A percentile compares a stretch with the other conserved stretches of the same genome.
Evolutionary conservation across 2,113 vertebrate species (phyloP).

Genomic region (Gracilinanus agilis): DNA sequence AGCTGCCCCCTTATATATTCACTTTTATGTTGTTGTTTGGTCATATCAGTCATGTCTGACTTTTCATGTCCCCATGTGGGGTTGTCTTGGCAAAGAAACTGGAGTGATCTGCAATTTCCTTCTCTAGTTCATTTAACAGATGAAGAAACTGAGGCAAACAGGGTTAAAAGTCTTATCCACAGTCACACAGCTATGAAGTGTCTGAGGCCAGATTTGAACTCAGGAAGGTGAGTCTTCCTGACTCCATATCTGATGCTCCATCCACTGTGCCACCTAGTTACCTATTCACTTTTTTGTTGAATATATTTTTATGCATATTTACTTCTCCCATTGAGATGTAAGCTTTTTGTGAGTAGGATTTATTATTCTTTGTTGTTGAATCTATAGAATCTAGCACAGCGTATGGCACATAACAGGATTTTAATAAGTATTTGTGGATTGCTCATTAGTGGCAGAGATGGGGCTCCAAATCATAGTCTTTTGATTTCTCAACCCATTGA

Average conservation of each 20-base stretch:
- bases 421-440: neutral
- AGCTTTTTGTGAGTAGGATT: neutral
- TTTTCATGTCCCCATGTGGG: no score
- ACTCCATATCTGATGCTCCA: neutral
- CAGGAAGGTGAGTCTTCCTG: neutral
- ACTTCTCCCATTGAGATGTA: neutral
- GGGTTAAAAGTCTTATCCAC: no score
- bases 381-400: neutral
- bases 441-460: neutral
- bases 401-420: neutral
- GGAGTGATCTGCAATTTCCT: no score
- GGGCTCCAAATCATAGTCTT: neutral
- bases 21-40: no score
- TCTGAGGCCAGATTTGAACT: neutral
- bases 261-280: no score
- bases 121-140: no score
- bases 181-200: no score
- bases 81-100: no score
- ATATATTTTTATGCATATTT: neutral
- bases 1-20: no score
- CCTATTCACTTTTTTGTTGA: neutral
- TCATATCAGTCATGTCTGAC: no score
- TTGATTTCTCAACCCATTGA: neutral
- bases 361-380: neutral
- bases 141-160: no score